A percentile compares a stretch with the other conserved stretches of the same genome.
Conservation (phyloP, 2,888 invertebrate species). For the Diogma glabrata region DNA sequence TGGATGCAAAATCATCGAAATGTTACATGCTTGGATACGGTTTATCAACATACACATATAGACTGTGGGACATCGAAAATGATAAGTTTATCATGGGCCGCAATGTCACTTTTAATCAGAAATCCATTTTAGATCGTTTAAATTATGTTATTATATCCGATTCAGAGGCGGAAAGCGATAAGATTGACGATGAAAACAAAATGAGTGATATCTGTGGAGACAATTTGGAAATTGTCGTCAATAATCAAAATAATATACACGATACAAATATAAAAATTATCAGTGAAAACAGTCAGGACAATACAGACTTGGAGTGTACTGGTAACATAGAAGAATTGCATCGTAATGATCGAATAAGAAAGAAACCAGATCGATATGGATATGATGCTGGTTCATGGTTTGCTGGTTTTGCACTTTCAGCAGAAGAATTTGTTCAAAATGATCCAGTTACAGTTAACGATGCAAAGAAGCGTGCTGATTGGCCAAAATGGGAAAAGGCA, state of each 20-base stretch:
- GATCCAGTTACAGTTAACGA: not conserved
- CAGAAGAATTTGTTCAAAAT: not conserved
- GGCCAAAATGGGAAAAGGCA: conserved; percentile 9
- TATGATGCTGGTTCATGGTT: not conserved
- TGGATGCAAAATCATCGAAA: not conserved
- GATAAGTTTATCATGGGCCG: not conserved
- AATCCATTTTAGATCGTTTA: not conserved
- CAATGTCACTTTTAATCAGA: not conserved
- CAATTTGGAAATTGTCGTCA: not conserved
- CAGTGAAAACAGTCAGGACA: too few relatives aligned
- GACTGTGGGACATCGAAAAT: conserved; percentile 4
- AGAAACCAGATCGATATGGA: not conserved
- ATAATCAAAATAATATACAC: not conserved
- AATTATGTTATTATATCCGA: not conserved
- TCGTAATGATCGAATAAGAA: not conserved
- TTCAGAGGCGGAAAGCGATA: not conserved
- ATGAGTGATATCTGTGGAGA: not conserved
- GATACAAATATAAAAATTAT: too few relatives aligned
- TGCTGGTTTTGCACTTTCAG: too few relatives aligned
- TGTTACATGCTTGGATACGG: not conserved
- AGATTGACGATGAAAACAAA: not conserved
- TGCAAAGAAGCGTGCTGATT: too few relatives aligned
- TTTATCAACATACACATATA: not conserved
- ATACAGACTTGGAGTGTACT: not conserved
- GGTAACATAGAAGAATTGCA: not conserved